These are phyloP conservation scores for Acanthosoma haemorrhoidale DNA, from an alignment of 2,888 invertebrate genomes.

Conservation along the genomic window DNA sequence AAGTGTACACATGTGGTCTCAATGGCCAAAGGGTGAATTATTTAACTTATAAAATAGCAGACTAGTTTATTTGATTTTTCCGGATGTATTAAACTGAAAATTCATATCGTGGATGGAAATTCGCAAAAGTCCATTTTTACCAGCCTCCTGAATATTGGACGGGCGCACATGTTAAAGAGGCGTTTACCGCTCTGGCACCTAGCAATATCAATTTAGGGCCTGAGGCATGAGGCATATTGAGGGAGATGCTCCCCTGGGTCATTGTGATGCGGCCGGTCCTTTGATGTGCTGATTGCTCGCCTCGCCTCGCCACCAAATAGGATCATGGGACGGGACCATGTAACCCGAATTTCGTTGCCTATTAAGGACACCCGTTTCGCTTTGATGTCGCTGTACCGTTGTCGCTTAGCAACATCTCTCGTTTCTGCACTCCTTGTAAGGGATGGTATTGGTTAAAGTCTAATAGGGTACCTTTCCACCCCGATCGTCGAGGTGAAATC, in stretches of 20 bases:
- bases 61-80: no score
- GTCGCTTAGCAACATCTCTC: neutral
- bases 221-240: constrained; percentile 4
- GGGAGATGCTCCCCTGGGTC: constrained; percentile 27
- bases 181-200: neutral
- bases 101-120: no score
- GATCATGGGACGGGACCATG: neutral
- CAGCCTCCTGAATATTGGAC: no score
- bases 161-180: neutral
- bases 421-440: neutral
- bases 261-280: constrained; percentile 33
- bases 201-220: neutral
- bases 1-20: no score
- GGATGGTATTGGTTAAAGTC: no score
- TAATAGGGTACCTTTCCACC: no score
- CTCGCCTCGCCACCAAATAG: neutral
- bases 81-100: no score
- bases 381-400: constrained; percentile 6
- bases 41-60: no score
- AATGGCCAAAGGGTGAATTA: no score
- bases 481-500: no score
- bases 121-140: no score
- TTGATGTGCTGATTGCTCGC: constrained; percentile 30
- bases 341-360: neutral
- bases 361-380: neutral